Evolutionary conservation across 2,888 invertebrate species (phyloP), one percentile per base, ranked within the genome.

Genomic region (Agrotis segetum): DNA sequence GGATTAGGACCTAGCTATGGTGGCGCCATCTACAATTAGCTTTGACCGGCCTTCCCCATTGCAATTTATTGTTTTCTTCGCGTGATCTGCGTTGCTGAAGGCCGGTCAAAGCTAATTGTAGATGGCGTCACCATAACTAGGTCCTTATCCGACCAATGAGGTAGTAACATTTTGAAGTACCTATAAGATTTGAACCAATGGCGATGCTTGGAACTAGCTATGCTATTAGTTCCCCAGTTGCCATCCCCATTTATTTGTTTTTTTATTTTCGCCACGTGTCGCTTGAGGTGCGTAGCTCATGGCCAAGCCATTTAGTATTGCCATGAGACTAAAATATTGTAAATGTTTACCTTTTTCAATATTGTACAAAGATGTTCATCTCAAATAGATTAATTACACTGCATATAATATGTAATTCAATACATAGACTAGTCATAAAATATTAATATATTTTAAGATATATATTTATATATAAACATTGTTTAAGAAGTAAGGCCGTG

Each of bases 391-490:
- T n/a, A 49, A 24, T 40, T 46, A 46, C 19, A 17, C 34, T 56
- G 50, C 58, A 62, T 62, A 59, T 53, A 62, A 55, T 66, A 67
- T 74, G 49, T 73, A 69, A 62, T 67, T 66, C 29, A 66, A 70
- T 63, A 72, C 34, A 60, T 85, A 83, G 85, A 71, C 85, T 85
- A 85, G 85, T 85, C 85, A 85, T 70, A 70, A 50, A 73, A 74
- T 69, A 67, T 75, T 77, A 81, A 81, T 78, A 79, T 82, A 77
- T 83, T 83, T 82, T 83, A 82, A 71, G 74, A 77, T 61, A 77
- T 61, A 74, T n/a, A 74, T 82, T 72, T 75, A 59, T 58, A 52
- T 59, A 58, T 67, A 64, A 74, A 78, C 70, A 80, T 81, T 77
- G 77, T 74, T 83, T 74, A 77, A 69, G 21, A 63, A 67, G 64